These are phyloP conservation scores for Agrochola lychnidis DNA, from an alignment of 2,888 invertebrate genomes.

Conservation along the genomic window DNA sequence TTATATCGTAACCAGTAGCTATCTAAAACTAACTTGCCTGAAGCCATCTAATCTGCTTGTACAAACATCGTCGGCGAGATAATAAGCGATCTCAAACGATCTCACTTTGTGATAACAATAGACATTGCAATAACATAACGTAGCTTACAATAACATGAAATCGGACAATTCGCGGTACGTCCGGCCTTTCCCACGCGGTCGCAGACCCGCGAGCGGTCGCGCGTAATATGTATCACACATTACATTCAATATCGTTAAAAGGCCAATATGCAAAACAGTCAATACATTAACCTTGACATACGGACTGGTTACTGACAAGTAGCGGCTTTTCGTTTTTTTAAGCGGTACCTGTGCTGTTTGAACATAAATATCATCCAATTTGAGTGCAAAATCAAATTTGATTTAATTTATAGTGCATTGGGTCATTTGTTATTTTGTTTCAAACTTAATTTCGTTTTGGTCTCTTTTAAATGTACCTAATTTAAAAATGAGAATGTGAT, in stretches of 20 bases:
- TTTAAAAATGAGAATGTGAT: not conserved
- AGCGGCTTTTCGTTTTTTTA: constrained; percentile 57
- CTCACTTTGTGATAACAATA: constrained; percentile 61
- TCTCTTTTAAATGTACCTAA: not conserved
- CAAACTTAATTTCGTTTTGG: constrained; percentile 4
- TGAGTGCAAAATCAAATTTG: constrained; percentile 23
- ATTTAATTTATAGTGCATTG: constrained; percentile 16
- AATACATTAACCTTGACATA: constrained; percentile 84
- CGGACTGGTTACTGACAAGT: constrained; percentile 69
- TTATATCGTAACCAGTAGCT: constrained; percentile 53
- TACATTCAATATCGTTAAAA: constrained; percentile 79
- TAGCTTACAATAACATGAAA: constrained; percentile 69
- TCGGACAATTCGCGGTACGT: constrained; percentile 69
- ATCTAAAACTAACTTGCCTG: constrained; percentile 57
- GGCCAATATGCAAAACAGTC: constrained; percentile 84
- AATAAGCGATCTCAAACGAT: constrained; percentile 59
- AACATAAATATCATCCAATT: constrained; percentile 35
- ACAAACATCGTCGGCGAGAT: constrained; percentile 56
- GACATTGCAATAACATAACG: constrained; percentile 61
- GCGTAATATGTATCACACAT: constrained; percentile 69
- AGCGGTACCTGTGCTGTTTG: constrained; percentile 33
- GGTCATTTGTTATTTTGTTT: constrained; percentile 21
- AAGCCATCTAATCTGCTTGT: constrained; percentile 59
- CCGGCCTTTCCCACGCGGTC: constrained; percentile 85
- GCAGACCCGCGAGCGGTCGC: constrained; percentile 76